These are phyloP conservation scores for Diabrotica balteata DNA, from an alignment of 2,888 invertebrate genomes.

Conservation along the genomic window DNA sequence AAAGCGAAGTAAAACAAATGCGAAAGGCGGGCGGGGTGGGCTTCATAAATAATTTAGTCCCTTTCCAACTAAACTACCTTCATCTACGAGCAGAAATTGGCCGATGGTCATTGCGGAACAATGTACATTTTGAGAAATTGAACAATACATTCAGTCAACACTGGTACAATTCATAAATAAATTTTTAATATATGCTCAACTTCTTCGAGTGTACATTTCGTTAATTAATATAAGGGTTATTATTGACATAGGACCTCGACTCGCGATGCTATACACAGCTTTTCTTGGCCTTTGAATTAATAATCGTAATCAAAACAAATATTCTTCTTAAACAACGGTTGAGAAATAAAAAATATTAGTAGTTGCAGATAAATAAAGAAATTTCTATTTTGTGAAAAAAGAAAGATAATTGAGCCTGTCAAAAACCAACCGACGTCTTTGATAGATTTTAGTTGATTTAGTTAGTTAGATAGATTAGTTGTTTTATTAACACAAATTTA, in stretches of 20 bases:
- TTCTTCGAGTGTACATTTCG: conserved; percentile 39
- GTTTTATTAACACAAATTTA: no score
- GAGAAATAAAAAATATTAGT: no score
- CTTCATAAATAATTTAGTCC: conserved; percentile 27
- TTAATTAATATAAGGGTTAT: conserved; percentile 35
- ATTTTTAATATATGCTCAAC: conserved; percentile 37
- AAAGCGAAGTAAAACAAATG: conserved; percentile 30
- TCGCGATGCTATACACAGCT: neutral
- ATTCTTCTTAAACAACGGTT: neutral
- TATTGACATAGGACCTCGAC: conserved; percentile 37
- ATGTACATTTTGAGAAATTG: conserved; percentile 43
- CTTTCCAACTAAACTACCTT: conserved; percentile 32
- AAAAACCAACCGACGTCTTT: no score
- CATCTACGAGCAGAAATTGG: conserved; percentile 34
- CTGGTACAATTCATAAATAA: conserved; percentile 35
- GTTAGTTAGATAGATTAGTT: no score
- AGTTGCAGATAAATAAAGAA: neutral
- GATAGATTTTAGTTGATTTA: no score
- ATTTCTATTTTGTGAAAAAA: no score
- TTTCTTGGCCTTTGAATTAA: conserved; percentile 5
- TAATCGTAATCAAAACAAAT: neutral
- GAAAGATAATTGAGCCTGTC: no score
- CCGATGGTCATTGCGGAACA: conserved; percentile 43
- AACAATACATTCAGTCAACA: conserved; percentile 42
- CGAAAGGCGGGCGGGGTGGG: conserved; percentile 7